phyloP scores from a whole-genome alignment of 2,888 invertebrate genomes.

The Chrysolina haemoptera region DNA sequence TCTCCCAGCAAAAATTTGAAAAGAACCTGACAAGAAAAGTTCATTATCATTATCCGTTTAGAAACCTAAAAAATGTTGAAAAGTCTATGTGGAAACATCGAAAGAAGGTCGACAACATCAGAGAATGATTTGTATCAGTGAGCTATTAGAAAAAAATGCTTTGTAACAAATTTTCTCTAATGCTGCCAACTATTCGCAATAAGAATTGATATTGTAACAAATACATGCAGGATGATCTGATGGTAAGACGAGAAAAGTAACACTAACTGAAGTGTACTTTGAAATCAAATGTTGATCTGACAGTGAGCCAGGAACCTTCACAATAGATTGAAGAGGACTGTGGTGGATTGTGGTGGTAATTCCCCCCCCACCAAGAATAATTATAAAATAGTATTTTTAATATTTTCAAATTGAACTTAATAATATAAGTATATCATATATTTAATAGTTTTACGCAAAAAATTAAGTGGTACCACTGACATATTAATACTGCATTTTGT shows the following conservation, averaged over 20 bases:
- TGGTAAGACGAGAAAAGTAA: neutral
- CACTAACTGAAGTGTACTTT: neutral
- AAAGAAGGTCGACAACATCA: neutral
- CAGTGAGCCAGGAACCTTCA: neutral
- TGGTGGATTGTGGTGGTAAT: too few relatives aligned
- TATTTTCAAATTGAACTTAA: too few relatives aligned
- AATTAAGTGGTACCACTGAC: too few relatives aligned
- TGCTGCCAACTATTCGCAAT: slow-evolving; percentile 3
- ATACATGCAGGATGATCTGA: slow-evolving; percentile 9
- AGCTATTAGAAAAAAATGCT: neutral
- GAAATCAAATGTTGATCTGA: neutral
- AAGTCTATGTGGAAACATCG: neutral
- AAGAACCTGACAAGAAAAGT: neutral
- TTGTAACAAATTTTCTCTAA: neutral
- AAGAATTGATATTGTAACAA: neutral
- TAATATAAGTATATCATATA: too few relatives aligned
- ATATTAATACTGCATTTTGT: too few relatives aligned
- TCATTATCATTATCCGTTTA: neutral
- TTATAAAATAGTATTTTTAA: too few relatives aligned
- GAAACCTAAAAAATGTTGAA: neutral
- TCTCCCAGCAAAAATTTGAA: neutral
- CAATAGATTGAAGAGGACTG: neutral
- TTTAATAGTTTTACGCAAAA: too few relatives aligned
- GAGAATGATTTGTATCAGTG: neutral
- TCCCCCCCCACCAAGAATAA: too few relatives aligned